phyloP scores from a whole-genome alignment of 2,113 vertebrate species.

The Percopsis transmontana region DNA sequence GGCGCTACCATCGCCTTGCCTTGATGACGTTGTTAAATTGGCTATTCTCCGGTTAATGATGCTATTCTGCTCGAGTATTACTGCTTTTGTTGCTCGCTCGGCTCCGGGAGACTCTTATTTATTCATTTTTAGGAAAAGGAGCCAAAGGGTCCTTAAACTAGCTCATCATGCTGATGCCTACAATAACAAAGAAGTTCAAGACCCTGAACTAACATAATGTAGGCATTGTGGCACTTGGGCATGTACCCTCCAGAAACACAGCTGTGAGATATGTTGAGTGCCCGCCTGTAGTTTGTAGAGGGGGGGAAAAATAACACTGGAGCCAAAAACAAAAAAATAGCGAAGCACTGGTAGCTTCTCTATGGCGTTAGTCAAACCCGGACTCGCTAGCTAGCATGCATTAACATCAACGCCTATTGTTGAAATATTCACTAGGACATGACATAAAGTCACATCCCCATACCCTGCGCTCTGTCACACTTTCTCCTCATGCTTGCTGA shows the following conservation, averaged over 20 bases:
- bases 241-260: neutral
- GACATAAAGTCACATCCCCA: neutral
- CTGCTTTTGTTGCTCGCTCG: conserved; percentile 9
- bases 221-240: neutral
- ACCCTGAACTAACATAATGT: neutral
- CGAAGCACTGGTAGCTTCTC: neutral
- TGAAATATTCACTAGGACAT: neutral
- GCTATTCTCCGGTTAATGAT: conserved; percentile 50
- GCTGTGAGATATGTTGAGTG: too few species aligned
- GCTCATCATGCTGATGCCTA: neutral
- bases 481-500: too few species aligned
- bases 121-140: neutral
- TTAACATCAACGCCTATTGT: neutral
- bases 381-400: too few species aligned
- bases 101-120: conserved; percentile 3
- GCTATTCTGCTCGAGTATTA: conserved; percentile 38
- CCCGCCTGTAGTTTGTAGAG: neutral
- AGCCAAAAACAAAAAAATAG: neutral
- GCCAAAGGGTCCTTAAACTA: neutral
- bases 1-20: conserved; percentile 2
- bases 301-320: neutral
- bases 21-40: conserved; percentile 57
- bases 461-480: too few species aligned
- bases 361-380: too few species aligned
- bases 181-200: neutral